These are phyloP conservation scores for Bos indicus DNA, from an alignment of 2,113 vertebrate species.

Conservation along the genomic window DNA sequence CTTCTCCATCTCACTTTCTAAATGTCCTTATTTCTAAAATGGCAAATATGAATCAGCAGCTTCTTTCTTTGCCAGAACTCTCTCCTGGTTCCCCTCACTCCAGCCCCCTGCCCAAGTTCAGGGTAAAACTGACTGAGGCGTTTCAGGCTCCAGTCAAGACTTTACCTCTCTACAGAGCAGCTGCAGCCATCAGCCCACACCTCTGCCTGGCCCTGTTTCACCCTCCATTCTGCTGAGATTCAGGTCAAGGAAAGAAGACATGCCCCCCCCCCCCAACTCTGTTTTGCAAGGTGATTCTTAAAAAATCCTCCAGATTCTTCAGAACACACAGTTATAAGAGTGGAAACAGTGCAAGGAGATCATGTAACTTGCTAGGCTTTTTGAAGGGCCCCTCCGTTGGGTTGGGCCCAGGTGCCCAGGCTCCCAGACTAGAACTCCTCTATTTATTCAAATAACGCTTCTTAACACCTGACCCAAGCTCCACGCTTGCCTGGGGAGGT, in stretches of 20 bases:
- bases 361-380: background rate
- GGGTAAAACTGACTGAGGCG: background rate
- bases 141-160: background rate
- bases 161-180: background rate
- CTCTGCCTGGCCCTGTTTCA: background rate
- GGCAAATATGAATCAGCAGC: background rate
- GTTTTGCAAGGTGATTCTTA: background rate
- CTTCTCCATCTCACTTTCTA: background rate
- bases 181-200: background rate
- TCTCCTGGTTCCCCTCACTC: background rate
- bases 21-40: slow-evolving; percentile 17
- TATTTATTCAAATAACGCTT: background rate
- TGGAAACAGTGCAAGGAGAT: background rate
- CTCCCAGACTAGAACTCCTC: background rate
- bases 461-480: background rate
- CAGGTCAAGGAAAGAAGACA: background rate
- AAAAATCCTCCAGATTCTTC: background rate
- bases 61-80: background rate
- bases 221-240: background rate
- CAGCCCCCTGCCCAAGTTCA: background rate
- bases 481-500: background rate
- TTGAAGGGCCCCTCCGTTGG: background rate
- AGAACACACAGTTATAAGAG: background rate
- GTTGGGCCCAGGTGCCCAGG: background rate
- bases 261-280: background rate